Conservation (phyloP, 2,888 invertebrate species). For the Heliconius ismenius region DNA sequence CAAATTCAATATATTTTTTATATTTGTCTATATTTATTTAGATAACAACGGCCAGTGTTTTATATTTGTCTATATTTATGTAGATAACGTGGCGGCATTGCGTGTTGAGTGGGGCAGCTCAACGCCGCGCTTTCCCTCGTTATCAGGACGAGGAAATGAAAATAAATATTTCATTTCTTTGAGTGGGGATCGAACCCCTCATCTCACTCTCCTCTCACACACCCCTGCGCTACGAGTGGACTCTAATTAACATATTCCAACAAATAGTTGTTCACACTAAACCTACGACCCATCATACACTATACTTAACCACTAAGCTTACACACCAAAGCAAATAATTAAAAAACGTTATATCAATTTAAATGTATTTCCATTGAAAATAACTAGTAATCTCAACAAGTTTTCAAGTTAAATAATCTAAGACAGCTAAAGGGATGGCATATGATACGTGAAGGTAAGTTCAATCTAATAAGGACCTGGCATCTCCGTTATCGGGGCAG, state of each 20-base stretch:
- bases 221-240: background rate
- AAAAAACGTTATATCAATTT: background rate
- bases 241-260: background rate
- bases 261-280: background rate
- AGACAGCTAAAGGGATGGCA: slow-evolving; percentile 48
- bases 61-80: too few relatives aligned
- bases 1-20: too few relatives aligned
- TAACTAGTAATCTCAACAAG: slow-evolving; percentile 24
- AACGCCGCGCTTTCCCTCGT: background rate
- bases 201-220: background rate
- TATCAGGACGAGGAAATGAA: background rate
- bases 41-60: too few relatives aligned
- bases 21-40: too few relatives aligned
- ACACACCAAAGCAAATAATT: background rate
- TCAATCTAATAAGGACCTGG: slow-evolving; percentile 70
- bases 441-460: slow-evolving; percentile 61
- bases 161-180: background rate
- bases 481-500: slow-evolving; percentile 76
- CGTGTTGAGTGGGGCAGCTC: background rate
- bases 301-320: background rate
- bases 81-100: background rate
- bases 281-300: background rate
- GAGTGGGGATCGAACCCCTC: background rate
- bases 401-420: slow-evolving; percentile 36
- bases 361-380: slow-evolving; percentile 18